Evolutionary conservation across 2,888 invertebrate genomes (phyloP).

Genomic region (Pandemis cinnamomeana): DNA sequence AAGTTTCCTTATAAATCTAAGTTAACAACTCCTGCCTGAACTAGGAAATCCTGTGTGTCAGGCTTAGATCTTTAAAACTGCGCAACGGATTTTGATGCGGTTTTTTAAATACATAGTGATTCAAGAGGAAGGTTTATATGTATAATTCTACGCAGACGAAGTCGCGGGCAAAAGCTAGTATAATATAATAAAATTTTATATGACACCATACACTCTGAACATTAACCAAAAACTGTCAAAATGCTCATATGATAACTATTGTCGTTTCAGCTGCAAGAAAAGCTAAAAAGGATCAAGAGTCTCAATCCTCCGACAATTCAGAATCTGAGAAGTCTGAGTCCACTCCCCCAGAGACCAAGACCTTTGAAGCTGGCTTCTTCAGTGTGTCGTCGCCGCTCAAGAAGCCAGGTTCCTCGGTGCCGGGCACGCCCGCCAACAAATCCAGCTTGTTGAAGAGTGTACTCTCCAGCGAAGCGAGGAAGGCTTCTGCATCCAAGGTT

Average conservation of each 20-base stretch:
- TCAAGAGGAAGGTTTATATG: too few relatives aligned
- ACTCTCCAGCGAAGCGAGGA: constrained; percentile 73
- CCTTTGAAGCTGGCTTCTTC: constrained; percentile 80
- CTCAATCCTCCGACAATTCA: constrained; percentile 8
- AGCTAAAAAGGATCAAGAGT: constrained; percentile 61
- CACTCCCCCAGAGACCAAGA: constrained; percentile 52
- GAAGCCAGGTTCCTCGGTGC: constrained; percentile 48
- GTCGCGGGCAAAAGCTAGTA: too few relatives aligned
- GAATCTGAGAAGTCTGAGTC: background rate
- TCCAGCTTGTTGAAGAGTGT: constrained; percentile 64
- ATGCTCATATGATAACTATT: too few relatives aligned
- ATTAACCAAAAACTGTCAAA: background rate
- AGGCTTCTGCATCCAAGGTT: constrained; percentile 68
- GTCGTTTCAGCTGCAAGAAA: constrained; percentile 66
- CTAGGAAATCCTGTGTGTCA: too few relatives aligned
- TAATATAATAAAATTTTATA: too few relatives aligned
- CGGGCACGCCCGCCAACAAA: constrained; percentile 44
- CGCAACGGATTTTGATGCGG: too few relatives aligned
- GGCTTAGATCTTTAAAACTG: too few relatives aligned
- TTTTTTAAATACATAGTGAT: too few relatives aligned
- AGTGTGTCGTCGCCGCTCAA: constrained; percentile 71
- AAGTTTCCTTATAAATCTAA: too few relatives aligned
- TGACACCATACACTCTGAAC: too few relatives aligned
- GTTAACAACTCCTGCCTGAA: too few relatives aligned
- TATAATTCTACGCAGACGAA: too few relatives aligned